These are phyloP conservation scores for Myotis davidii DNA, from an alignment of 2,113 vertebrate genomes.

Conservation along the genomic window DNA sequence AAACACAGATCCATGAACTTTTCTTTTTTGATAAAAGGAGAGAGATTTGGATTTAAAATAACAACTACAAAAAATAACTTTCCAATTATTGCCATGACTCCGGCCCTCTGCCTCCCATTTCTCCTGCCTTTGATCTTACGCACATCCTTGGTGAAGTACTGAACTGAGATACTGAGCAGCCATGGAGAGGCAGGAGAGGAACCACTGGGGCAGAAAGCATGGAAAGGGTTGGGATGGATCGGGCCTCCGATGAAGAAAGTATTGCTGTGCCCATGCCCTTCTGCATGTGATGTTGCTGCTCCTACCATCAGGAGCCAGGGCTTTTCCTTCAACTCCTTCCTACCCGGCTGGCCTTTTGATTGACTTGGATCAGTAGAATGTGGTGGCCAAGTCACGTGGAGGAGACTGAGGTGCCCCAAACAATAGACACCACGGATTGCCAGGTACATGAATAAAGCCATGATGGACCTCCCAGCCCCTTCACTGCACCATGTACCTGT, in stretches of 20 bases:
- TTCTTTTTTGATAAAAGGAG: background rate
- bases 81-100: background rate
- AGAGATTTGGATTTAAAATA: background rate
- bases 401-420: background rate
- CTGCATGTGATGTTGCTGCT: background rate
- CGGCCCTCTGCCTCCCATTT: background rate
- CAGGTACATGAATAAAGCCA: background rate
- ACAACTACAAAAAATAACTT: background rate
- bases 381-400: background rate
- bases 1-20: background rate
- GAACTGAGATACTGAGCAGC: background rate
- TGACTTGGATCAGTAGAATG: background rate
- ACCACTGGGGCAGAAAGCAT: accelerated
- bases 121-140: background rate
- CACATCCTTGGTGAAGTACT: background rate
- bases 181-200: background rate
- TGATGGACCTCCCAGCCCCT: background rate
- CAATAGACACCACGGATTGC: background rate
- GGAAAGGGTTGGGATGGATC: background rate
- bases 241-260: background rate
- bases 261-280: background rate
- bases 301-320: no score
- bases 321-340: background rate
- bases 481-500: background rate
- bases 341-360: background rate